A percentile compares a stretch with the other conserved stretches of the same genome.
phyloP scores from a whole-genome alignment of 2,797 vertebrate genomes.

The Chanos chanos region DNA sequence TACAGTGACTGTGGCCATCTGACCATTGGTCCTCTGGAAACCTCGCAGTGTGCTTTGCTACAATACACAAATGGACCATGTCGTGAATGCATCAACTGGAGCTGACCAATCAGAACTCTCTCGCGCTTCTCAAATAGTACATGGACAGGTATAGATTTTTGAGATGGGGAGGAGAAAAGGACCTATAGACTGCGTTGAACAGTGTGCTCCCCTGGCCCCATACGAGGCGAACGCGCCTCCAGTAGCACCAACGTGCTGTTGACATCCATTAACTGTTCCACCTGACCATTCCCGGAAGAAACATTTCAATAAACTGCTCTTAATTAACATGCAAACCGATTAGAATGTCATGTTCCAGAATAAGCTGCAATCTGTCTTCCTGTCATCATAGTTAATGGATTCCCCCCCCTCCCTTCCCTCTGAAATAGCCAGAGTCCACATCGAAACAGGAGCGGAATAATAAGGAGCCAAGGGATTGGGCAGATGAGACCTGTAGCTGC shows the following conservation, averaged over 20 bases:
- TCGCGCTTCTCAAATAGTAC: too few relatives aligned
- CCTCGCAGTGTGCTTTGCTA: too few relatives aligned
- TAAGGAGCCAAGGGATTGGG: background rate
- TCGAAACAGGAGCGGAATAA: background rate
- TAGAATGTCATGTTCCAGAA: slow-evolving; percentile 81
- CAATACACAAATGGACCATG: too few relatives aligned
- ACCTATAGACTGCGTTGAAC: background rate
- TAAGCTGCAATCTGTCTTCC: slow-evolving; percentile 77
- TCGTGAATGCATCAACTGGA: too few relatives aligned
- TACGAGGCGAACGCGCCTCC: slow-evolving; percentile 1
- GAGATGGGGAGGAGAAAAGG: background rate
- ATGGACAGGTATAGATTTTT: background rate
- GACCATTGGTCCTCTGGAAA: too few relatives aligned
- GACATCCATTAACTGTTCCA: slow-evolving; percentile 62
- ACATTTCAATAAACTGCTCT: slow-evolving; percentile 74
- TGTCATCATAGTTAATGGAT: slow-evolving; percentile 74
- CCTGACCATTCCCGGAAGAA: slow-evolving; percentile 65
- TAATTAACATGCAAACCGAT: slow-evolving; percentile 79
- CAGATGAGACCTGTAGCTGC: background rate
- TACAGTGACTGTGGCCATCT: too few relatives aligned
- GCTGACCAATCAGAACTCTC: too few relatives aligned
- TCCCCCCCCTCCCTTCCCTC: slow-evolving; percentile 31
- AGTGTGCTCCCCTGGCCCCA: too few relatives aligned
- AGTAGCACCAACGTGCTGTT: slow-evolving; percentile 9
- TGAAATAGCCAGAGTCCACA: background rate